These are phyloP conservation scores for Glaucopsyche alexis DNA, from an alignment of 2,888 invertebrate species.

Conservation along the genomic window DNA sequence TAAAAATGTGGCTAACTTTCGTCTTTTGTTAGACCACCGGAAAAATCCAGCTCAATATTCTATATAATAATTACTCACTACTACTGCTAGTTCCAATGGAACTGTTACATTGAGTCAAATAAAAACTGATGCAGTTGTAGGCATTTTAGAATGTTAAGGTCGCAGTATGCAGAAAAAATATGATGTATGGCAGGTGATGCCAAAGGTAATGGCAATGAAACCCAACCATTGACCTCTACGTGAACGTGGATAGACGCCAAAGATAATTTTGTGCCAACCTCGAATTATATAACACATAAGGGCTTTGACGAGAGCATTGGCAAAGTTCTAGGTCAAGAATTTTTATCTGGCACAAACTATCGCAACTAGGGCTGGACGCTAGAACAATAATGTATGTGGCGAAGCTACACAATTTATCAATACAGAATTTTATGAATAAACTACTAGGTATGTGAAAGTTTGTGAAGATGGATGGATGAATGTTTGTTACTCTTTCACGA, in stretches of 20 bases:
- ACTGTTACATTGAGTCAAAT: neutral
- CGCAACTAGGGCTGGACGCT: neutral
- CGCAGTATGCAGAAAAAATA: neutral
- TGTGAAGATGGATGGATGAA: too few relatives aligned
- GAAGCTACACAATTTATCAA: neutral
- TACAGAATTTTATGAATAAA: neutral
- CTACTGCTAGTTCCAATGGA: neutral
- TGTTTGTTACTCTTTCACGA: too few relatives aligned
- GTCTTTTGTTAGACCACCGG: neutral
- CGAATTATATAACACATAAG: slow-evolving; percentile 31
- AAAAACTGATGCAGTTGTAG: neutral
- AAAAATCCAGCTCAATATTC: neutral
- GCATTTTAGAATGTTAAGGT: neutral
- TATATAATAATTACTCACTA: neutral
- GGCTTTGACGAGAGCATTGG: slow-evolving; percentile 29
- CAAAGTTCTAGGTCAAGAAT: slow-evolving; percentile 31
- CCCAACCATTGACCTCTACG: slow-evolving; percentile 53
- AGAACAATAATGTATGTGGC: neutral
- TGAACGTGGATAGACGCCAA: slow-evolving; percentile 63
- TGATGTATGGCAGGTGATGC: neutral
- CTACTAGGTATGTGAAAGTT: too few relatives aligned
- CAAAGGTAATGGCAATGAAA: slow-evolving; percentile 39
- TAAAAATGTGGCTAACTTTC: too few relatives aligned
- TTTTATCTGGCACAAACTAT: slow-evolving; percentile 29
- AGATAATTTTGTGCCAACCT: slow-evolving; percentile 53